phyloP scores from a whole-genome alignment of 2,888 invertebrate species.

The Pseudococcus viburni region DNA sequence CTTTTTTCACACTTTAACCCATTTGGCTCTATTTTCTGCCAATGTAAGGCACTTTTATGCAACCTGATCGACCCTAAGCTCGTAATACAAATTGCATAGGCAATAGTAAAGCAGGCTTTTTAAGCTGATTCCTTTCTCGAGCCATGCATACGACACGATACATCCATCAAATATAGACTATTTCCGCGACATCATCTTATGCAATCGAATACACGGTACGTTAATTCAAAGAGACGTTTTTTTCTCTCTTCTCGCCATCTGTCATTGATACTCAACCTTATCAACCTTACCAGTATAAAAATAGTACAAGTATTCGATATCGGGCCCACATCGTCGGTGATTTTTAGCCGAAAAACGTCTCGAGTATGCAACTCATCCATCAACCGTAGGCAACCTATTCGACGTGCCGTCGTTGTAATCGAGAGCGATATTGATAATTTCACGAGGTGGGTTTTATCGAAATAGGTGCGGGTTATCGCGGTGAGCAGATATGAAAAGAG shows the following conservation, averaged over 20 bases:
- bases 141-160: neutral
- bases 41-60: neutral
- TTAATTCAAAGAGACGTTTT: neutral
- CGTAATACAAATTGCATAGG: neutral
- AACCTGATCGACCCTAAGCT: neutral
- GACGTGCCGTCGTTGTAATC: constrained; percentile 21
- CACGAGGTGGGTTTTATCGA: neutral
- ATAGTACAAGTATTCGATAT: constrained; percentile 1
- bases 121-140: neutral
- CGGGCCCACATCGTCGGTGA: neutral
- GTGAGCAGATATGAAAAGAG: constrained; percentile 49
- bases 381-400: neutral
- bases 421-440: constrained; percentile 34
- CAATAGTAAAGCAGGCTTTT: neutral
- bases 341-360: neutral
- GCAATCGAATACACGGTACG: neutral
- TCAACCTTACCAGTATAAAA: neutral
- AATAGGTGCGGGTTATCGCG: constrained; percentile 9
- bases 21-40: neutral
- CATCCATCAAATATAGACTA: neutral
- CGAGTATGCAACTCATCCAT: constrained; percentile 14
- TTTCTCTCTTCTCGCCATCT: neutral
- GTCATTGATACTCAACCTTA: neutral
- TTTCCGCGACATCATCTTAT: neutral
- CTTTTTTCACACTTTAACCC: neutral